Conservation (phyloP, 2,797 vertebrate species). For the Champsocephalus gunnari region DNA sequence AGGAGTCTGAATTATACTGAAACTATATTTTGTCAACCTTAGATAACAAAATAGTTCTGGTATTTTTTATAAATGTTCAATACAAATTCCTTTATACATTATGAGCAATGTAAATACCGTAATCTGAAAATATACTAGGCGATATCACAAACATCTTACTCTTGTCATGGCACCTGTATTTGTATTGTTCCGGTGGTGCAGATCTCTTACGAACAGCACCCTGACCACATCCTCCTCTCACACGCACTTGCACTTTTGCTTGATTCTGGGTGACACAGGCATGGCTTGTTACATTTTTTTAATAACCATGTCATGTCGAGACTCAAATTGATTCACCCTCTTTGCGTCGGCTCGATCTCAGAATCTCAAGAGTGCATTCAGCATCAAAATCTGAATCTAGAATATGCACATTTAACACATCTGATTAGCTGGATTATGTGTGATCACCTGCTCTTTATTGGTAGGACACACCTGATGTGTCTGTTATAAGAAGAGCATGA, state of each 20-base stretch:
- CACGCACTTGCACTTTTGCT: conserved; percentile 1
- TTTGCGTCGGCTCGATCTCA: background rate
- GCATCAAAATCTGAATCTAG: background rate
- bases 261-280: background rate
- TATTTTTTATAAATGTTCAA: background rate
- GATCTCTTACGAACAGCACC: conserved; percentile 4
- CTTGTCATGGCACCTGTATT: conserved; percentile 6
- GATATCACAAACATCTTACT: background rate
- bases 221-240: conserved; percentile 59
- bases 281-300: conserved; percentile 11
- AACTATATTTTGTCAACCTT: background rate
- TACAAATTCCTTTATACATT: background rate
- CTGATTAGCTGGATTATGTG: background rate
- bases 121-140: background rate
- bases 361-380: background rate
- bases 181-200: conserved; percentile 28
- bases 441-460: background rate
- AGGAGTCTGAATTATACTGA: background rate
- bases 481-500: background rate
- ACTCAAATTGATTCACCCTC: conserved; percentile 4
- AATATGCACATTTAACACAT: background rate
- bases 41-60: background rate
- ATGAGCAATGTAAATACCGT: background rate
- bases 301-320: conserved; percentile 16
- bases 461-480: background rate